Conservation (phyloP, 2,888 invertebrate species). For the Tuberolachnus salignus region DNA sequence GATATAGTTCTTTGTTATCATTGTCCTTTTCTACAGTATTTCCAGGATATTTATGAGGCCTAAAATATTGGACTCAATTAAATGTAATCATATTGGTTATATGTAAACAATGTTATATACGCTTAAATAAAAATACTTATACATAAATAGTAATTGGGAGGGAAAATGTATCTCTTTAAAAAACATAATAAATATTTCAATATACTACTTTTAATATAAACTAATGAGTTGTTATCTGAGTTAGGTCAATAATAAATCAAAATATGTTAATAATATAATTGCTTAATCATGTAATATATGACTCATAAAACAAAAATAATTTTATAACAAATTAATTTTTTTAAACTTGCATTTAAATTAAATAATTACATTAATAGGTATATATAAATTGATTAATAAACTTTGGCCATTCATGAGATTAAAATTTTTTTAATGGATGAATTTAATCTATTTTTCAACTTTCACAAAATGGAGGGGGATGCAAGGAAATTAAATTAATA, state of each 20-base stretch:
- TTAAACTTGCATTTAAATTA: background rate
- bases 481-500: background rate
- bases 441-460: too few relatives aligned
- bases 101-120: too few relatives aligned
- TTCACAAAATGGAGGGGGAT: too few relatives aligned
- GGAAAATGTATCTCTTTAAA: too few relatives aligned
- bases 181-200: too few relatives aligned
- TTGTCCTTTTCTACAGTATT: constrained; percentile 40
- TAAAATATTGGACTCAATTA: background rate
- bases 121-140: too few relatives aligned
- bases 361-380: background rate
- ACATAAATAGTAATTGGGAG: too few relatives aligned
- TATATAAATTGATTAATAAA: background rate
- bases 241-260: background rate
- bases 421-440: background rate
- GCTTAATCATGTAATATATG: background rate
- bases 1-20: constrained; percentile 34
- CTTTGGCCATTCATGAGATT: too few relatives aligned
- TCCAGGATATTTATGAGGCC: constrained; percentile 45
- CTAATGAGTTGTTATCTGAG: background rate
- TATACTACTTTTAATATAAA: too few relatives aligned
- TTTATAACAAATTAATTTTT: background rate
- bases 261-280: background rate
- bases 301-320: background rate
- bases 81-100: background rate